A percentile compares a stretch with the other conserved stretches of the same genome.
Conservation (phyloP, 2,888 invertebrate species). For the Malthinus flaveolus region DNA sequence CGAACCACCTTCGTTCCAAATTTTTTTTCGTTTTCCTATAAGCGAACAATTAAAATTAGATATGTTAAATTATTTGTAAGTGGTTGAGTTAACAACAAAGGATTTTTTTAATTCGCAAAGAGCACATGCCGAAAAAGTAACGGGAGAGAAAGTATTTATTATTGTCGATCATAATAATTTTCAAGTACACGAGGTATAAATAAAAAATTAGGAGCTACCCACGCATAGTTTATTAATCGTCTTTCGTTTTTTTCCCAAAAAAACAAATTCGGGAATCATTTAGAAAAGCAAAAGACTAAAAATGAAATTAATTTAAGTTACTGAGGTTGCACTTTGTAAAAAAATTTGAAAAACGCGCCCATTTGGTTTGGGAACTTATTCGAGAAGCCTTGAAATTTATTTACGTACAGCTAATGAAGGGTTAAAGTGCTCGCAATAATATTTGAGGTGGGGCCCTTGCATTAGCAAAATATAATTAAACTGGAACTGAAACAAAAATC, state of each 20-base stretch:
- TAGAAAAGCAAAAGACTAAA: too few relatives aligned
- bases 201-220: conserved; percentile 7
- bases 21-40: too few relatives aligned
- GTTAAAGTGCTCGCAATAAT: not conserved
- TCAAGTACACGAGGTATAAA: not conserved
- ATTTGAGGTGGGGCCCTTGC: not conserved
- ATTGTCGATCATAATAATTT: conserved; percentile 12
- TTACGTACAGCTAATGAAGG: not conserved
- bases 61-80: not conserved
- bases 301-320: too few relatives aligned
- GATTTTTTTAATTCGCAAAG: not conserved
- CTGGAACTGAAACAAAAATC: too few relatives aligned
- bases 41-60: not conserved
- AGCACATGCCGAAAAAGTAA: not conserved
- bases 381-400: not conserved
- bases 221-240: not conserved
- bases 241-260: not conserved
- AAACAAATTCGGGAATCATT: not conserved
- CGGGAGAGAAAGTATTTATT: conserved; percentile 15
- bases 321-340: too few relatives aligned
- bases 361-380: too few relatives aligned
- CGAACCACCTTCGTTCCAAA: too few relatives aligned
- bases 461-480: not conserved
- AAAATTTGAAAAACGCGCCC: too few relatives aligned
- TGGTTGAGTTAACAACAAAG: not conserved